Evolutionary conservation across 2,797 vertebrate genomes (phyloP).

Genomic region (Australoheros facetus): DNA sequence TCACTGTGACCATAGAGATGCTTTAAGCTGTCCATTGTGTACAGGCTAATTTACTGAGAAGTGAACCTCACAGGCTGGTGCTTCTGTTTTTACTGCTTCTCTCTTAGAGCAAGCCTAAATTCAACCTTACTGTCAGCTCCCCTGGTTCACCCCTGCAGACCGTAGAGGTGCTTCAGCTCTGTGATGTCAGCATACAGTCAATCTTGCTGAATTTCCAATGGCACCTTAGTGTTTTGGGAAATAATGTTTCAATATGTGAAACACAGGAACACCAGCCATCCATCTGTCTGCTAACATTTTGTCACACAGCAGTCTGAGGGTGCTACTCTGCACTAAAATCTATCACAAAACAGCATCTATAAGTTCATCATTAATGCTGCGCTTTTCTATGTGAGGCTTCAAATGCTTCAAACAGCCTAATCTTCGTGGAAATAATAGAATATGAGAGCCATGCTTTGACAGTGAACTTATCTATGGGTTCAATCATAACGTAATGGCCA

Average conservation of each 20-base stretch:
- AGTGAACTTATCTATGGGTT: not conserved
- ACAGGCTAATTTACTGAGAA: slow-evolving; percentile 3
- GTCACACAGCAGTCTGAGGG: not conserved
- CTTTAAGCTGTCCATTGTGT: not conserved
- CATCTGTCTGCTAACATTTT: not conserved
- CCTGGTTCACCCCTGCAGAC: slow-evolving; percentile 5
- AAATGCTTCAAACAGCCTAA: not conserved
- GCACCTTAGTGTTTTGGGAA: not conserved
- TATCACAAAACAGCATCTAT: not conserved
- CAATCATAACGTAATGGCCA: not conserved
- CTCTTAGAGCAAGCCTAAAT: not conserved
- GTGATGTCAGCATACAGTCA: not conserved
- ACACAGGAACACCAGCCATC: not conserved
- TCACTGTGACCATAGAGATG: slow-evolving; percentile 12
- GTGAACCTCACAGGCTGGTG: not conserved
- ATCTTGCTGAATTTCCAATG: not conserved
- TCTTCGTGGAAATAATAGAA: not conserved
- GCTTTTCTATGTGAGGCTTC: not conserved
- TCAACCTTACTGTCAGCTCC: slow-evolving; percentile 1
- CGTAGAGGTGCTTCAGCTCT: not conserved
- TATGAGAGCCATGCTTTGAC: not conserved
- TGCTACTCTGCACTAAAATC: not conserved
- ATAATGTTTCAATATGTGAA: not conserved
- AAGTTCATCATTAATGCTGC: not conserved
- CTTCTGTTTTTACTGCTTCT: slow-evolving; percentile 2